Conservation (phyloP, 1,140 invertebrate species). For the Spodoptera frugiperda region DNA sequence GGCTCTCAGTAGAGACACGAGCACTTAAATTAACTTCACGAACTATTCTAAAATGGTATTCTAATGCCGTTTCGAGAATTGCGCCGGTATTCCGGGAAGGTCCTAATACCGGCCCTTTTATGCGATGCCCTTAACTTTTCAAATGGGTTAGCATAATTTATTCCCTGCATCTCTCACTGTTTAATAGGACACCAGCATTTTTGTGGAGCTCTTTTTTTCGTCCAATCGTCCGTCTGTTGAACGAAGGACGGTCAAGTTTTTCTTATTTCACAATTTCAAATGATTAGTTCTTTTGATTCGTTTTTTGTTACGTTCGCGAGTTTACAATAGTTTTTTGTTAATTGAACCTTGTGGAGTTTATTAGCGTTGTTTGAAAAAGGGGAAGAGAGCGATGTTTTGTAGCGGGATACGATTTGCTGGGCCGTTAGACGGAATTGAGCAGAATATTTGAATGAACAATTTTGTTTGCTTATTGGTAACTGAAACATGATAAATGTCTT, state of each 20-base stretch:
- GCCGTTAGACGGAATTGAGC: background rate
- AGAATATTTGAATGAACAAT: slow-evolving; percentile 14
- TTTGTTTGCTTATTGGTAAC: background rate
- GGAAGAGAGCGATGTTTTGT: slow-evolving; percentile 16
- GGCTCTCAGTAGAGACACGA: background rate
- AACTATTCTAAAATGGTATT: slow-evolving; percentile 36
- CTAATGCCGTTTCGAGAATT: slow-evolving; percentile 21
- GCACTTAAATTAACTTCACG: slow-evolving; percentile 35
- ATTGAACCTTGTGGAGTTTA: slow-evolving; percentile 35
- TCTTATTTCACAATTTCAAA: slow-evolving; percentile 42
- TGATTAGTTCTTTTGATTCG: slow-evolving; percentile 32
- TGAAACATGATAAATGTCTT: no score
- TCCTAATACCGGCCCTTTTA: slow-evolving; percentile 24
- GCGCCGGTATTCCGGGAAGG: slow-evolving; percentile 31
- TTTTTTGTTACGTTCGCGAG: slow-evolving; percentile 18
- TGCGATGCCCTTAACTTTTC: slow-evolving; percentile 57
- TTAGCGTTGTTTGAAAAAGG: slow-evolving; percentile 24
- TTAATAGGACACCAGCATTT: slow-evolving; percentile 67
- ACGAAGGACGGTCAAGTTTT: slow-evolving; percentile 10
- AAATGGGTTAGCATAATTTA: slow-evolving; percentile 80
- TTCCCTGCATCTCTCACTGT: slow-evolving; percentile 71
- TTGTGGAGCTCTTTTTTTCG: slow-evolving; percentile 2
- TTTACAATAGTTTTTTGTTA: slow-evolving; percentile 32
- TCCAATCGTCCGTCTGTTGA: slow-evolving; percentile 9
- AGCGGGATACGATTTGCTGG: slow-evolving; percentile 11